Evolutionary conservation across 2,888 invertebrate genomes (phyloP), one percentile per base, ranked within the genome.

Genomic region (Magallana nippona): DNA sequence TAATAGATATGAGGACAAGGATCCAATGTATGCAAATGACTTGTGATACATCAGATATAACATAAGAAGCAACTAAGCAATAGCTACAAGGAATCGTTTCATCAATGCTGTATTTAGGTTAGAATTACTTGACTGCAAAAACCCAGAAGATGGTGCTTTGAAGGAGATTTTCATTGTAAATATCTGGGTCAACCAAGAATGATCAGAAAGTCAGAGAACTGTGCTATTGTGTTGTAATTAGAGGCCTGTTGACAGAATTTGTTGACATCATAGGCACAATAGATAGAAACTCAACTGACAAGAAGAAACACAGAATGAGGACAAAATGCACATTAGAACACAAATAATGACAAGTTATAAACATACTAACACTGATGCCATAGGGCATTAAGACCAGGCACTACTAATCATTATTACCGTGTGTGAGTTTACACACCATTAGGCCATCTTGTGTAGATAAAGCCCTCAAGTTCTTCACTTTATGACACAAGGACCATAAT

Each of bases 361-460:
- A 71, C 71, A 71, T 27, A 13, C 71, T 71, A 27, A 71, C 71
- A 15, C 27, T 71, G 62, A 22, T 22, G 60, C 71, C 71, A 22
- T 15, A 15, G 71, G 71, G 71, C 71, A 71, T 22, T 10, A 15
- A 71, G 71, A 71, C 71, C 27, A 71, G 27, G 71, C 27, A 22
- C 19, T 22, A 32, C 27, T 71, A 27, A 71, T 71, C 27, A 71
- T 71, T 71, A 71, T 71, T 27, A 27, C 71, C 71, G 13, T 71
- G 71, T 71, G 71, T 71, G 22, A 71, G 71, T 71, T 71, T 71
- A 71, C 71, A 71, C 71, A 32, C 27, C 71, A 71, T 71, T 71
- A 71, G 71, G 19, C 27, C 71, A 71, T 71, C 27, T 71, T 71
- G 32, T 27, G 27, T 71, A 27, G 71, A 71, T 71, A 71, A 71